Percentiles rank a stretch among this genome's conserved stretches.
Conservation (phyloP, 2,888 invertebrate species). For the Cylindroiulus punctatus region DNA sequence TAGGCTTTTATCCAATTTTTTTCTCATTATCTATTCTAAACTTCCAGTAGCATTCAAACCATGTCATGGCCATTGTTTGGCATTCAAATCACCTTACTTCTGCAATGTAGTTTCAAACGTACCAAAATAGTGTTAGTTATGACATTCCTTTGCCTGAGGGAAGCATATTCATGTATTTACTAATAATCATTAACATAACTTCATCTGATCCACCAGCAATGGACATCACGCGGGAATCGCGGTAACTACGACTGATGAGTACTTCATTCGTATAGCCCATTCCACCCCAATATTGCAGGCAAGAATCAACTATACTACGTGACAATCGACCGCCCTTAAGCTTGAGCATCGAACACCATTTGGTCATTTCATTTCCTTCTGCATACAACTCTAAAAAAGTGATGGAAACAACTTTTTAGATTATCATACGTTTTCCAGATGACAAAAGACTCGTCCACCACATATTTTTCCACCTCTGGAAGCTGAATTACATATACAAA, state of each 20-base stretch:
- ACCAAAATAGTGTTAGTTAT: neutral
- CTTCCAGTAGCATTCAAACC: too few species aligned
- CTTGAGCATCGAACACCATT: constrained; percentile 71
- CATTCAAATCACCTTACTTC: too few species aligned
- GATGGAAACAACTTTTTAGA: neutral
- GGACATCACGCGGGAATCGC: constrained; percentile 67
- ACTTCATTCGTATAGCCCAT: constrained; percentile 70
- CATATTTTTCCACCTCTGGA: too few species aligned
- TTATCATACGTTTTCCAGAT: too few species aligned
- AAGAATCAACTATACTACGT: constrained; percentile 69
- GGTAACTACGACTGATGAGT: constrained; percentile 62
- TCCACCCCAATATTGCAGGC: constrained; percentile 72
- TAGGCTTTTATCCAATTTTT: too few species aligned
- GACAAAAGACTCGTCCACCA: too few species aligned
- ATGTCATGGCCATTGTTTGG: too few species aligned
- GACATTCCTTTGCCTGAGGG: neutral
- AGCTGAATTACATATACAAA: too few species aligned
- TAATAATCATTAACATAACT: constrained; percentile 50
- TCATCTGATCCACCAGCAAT: constrained; percentile 67
- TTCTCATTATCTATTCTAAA: too few species aligned
- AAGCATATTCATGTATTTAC: constrained; percentile 51
- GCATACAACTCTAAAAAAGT: constrained; percentile 60
- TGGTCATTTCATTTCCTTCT: constrained; percentile 68
- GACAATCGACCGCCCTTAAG: constrained; percentile 69
- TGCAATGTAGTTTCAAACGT: too few species aligned